phyloP scores from a whole-genome alignment of 2,888 invertebrate genomes.

The Aphodius granarius region DNA sequence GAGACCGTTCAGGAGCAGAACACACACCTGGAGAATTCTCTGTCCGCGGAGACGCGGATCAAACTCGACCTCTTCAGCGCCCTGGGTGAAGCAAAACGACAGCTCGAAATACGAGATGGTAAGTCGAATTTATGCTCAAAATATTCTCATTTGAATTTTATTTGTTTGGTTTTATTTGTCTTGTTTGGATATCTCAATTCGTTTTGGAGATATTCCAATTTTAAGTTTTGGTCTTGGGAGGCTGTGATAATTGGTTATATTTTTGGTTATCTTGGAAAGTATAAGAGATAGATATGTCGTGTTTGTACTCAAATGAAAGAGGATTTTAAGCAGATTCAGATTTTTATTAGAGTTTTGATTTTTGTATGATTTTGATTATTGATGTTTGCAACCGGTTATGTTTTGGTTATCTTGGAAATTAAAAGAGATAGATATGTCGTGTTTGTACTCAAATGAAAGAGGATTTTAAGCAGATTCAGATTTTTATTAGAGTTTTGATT shows the following conservation, averaged over 20 bases:
- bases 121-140: constrained; percentile 46
- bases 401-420: background rate
- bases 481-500: too few species aligned
- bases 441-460: too few species aligned
- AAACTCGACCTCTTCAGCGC: constrained; percentile 98
- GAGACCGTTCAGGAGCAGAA: constrained; percentile 88
- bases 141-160: background rate
- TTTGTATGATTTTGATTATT: background rate
- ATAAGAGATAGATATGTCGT: background rate
- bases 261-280: background rate
- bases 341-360: background rate
- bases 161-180: background rate
- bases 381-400: background rate
- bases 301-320: background rate
- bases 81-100: constrained; percentile 91
- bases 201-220: background rate
- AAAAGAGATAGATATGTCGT: background rate
- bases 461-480: too few species aligned
- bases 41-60: constrained; percentile 95
- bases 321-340: background rate
- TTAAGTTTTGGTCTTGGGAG: background rate
- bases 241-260: background rate
- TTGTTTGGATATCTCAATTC: background rate
- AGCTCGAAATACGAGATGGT: constrained; percentile 86
- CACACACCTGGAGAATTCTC: constrained; percentile 86